phyloP scores from a whole-genome alignment of 2,888 invertebrate genomes.

The Pilophorus perplexus region DNA sequence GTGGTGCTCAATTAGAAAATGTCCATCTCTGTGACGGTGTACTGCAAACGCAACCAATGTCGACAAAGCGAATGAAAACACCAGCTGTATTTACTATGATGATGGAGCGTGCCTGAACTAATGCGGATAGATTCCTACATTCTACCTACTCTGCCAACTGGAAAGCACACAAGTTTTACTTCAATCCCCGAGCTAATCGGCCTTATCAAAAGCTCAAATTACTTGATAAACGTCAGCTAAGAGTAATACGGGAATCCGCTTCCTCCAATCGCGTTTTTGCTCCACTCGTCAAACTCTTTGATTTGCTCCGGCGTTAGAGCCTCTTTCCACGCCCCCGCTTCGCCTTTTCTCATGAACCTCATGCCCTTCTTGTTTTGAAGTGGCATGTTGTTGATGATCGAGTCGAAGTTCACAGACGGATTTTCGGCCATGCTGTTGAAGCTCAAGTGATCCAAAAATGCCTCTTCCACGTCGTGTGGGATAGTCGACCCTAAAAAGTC shows the following conservation, averaged over 20 bases:
- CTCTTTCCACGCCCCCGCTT: slow-evolving; percentile 53
- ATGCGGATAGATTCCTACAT: too few species aligned
- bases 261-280: slow-evolving; percentile 38
- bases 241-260: slow-evolving; percentile 40
- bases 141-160: too few species aligned
- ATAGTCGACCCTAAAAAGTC: slow-evolving; percentile 53
- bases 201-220: too few species aligned
- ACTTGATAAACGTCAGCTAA: too few species aligned
- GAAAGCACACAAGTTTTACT: too few species aligned
- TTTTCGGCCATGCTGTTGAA: slow-evolving; percentile 61
- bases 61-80: too few species aligned
- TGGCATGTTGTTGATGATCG: slow-evolving; percentile 48
- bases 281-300: slow-evolving; percentile 52
- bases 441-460: slow-evolving; percentile 55
- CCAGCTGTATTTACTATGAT: too few species aligned
- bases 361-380: slow-evolving; percentile 50
- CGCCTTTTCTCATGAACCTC: slow-evolving; percentile 56
- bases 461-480: slow-evolving; percentile 52
- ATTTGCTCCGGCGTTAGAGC: slow-evolving; percentile 49
- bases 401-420: slow-evolving; percentile 59
- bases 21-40: too few species aligned
- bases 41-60: too few species aligned
- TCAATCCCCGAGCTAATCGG: too few species aligned
- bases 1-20: too few species aligned
- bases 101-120: too few species aligned